Base-by-base conservation (phyloP, 1,140 invertebrate species). In the Lethrus apterus region DNA sequence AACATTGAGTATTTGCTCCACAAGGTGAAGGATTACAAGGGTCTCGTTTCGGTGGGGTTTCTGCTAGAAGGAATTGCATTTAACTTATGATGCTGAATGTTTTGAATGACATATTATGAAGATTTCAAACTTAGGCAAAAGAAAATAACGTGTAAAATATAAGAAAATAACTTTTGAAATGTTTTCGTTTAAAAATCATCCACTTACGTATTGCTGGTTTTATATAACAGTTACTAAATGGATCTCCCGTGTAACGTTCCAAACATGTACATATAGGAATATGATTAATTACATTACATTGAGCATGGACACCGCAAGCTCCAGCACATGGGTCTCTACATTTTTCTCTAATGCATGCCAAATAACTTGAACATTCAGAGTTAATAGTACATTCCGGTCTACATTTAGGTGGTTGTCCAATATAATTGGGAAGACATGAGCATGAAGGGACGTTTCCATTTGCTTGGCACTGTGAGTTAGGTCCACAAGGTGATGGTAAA, bases 341-440 rank as follows among this genome's bases (percentile, higher is more conserved):
- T 64, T 78, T 79, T 47, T 71, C 73, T 60, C 46, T 67, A 54
- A 55, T 77, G 65, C 60, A 77, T 71, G 81, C 81, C 56, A 62
- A 63, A 51, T 78, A 73, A 58, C 75, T 75, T 18, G 75, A 62
- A 65, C 84, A 87, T 56, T 86, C 83, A 0, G 81, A 71, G 63
- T 84, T 82, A 11, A 83, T 75, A 3, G 74, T 71, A 68, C 84
- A 87, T 64, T 87, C 84, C 20, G 83, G 81, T 55, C 78, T 15
- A 67, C 77, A 67, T 48, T 71, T 71, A 1, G 76, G 70, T 10
- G 75, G 75, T 8, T 56, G 62, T 46, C 76, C 76, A 33, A 73
- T 58, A 53, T 63, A 76, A 26, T 64, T 70, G 19, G 67, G 57
- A 13, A 75, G 52, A 53, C 79, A 81, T n/a, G 75, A 75, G 54